Evolutionary conservation across 2,797 vertebrate genomes (phyloP).

Genomic region (Lophius americanus): DNA sequence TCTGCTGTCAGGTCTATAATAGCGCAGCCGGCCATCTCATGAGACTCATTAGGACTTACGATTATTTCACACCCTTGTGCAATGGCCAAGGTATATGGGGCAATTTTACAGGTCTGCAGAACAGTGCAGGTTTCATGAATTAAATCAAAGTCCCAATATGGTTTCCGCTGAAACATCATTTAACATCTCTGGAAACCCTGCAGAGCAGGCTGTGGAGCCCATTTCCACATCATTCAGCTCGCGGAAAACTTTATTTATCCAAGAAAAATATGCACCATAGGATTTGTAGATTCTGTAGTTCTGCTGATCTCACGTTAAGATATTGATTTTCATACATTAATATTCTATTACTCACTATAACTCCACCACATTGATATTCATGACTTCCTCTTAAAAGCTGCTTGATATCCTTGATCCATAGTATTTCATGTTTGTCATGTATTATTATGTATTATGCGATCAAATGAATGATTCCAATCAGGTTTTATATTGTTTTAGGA

Average conservation of each 20-base stretch:
- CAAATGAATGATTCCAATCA: not conserved
- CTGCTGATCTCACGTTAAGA: not conserved
- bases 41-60: slow-evolving; percentile 65
- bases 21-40: slow-evolving; percentile 58
- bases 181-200: slow-evolving; percentile 34
- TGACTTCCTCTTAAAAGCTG: not conserved
- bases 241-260: slow-evolving; percentile 1
- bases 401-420: not conserved
- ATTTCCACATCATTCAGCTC: slow-evolving; percentile 13
- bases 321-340: not conserved
- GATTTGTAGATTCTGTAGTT: not conserved
- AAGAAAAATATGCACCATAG: slow-evolving; percentile 11
- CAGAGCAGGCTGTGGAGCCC: slow-evolving; percentile 7
- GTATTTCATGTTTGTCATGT: not conserved
- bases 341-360: not conserved
- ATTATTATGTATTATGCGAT: not conserved
- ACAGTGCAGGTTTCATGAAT: slow-evolving; percentile 48
- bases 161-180: slow-evolving; percentile 38
- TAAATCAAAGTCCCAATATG: slow-evolving; percentile 43
- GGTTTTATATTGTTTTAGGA: not conserved
- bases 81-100: slow-evolving; percentile 57
- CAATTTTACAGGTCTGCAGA: slow-evolving; percentile 51
- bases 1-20: slow-evolving; percentile 50
- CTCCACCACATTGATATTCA: not conserved
- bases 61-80: slow-evolving; percentile 52